phyloP scores from a whole-genome alignment of 1,140 invertebrate species.

The Parapsyche elsis region DNA sequence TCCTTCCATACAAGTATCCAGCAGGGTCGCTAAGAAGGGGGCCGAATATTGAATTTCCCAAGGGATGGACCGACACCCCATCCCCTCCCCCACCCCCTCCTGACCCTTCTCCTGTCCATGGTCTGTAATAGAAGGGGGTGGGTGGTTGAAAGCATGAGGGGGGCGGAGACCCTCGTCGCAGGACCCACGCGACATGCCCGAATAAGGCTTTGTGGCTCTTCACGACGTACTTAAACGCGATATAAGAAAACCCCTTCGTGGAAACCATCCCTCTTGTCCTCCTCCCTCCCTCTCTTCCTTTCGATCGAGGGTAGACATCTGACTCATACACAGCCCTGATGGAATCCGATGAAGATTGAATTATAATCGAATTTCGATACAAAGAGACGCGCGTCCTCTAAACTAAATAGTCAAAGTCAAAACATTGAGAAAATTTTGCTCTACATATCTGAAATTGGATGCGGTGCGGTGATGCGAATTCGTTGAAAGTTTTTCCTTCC shows the following conservation, averaged over 20 bases:
- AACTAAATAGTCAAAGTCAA: background rate
- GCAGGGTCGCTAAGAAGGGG: conserved; percentile 33
- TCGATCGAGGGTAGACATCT: conserved; percentile 1
- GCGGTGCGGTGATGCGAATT: background rate
- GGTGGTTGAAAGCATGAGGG: conserved; percentile 26
- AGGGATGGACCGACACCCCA: conserved; percentile 47
- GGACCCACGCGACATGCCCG: conserved; percentile 32
- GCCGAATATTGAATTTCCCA: conserved; percentile 57
- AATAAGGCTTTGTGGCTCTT: conserved; percentile 41
- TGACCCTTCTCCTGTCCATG: background rate
- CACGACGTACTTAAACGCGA: conserved; percentile 34
- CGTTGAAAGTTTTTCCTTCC: background rate
- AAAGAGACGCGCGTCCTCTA: background rate
- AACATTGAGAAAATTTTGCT: no score
- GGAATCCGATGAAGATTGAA: conserved; percentile 26
- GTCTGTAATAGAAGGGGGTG: conserved; percentile 28
- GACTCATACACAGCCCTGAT: conserved; percentile 6
- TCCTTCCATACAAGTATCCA: conserved; percentile 43
- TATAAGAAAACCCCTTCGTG: conserved; percentile 24
- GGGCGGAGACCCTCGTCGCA: conserved; percentile 7
- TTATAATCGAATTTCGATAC: conserved; percentile 33
- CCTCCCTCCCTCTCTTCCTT: background rate
- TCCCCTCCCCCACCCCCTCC: conserved; percentile 18
- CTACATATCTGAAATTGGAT: no score
- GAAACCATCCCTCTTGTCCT: background rate